Conservation (phyloP, 2,113 vertebrate genomes). For the Datnioides undecimradiatus region DNA sequence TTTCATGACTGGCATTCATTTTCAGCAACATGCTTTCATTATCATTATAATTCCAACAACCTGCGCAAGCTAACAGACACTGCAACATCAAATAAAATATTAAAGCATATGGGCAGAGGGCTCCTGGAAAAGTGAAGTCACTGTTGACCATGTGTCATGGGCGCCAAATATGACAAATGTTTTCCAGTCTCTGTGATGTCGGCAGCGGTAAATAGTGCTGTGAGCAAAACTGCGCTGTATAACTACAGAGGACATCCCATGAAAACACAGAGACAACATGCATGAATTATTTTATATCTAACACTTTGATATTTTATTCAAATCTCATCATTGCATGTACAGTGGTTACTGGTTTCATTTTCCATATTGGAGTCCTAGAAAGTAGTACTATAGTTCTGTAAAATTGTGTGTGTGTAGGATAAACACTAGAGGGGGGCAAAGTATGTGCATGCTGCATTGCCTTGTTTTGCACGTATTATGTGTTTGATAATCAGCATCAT, state of each 20-base stretch:
- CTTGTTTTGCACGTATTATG: too few species aligned
- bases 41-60: conserved; percentile 1
- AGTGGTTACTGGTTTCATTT: too few species aligned
- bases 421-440: not conserved
- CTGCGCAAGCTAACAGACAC: not conserved
- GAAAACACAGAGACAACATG: conserved; percentile 13
- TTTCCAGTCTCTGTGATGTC: conserved; percentile 40
- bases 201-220: conserved; percentile 9
- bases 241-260: not conserved
- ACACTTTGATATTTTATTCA: too few species aligned
- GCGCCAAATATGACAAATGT: conserved; percentile 30
- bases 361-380: too few species aligned
- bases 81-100: conserved; percentile 16
- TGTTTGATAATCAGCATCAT: too few species aligned
- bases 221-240: conserved; percentile 9
- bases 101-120: not conserved
- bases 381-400: not conserved
- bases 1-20: not conserved
- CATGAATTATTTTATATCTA: too few species aligned
- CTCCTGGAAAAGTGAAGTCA: conserved; percentile 47
- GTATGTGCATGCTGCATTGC: too few species aligned
- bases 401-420: not conserved
- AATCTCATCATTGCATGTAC: too few species aligned
- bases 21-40: not conserved
- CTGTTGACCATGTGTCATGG: conserved; percentile 12